Evolutionary conservation across 2,888 invertebrate species (phyloP), one percentile per base, ranked within the genome.

Genomic region (Punctoribates punctum): DNA sequence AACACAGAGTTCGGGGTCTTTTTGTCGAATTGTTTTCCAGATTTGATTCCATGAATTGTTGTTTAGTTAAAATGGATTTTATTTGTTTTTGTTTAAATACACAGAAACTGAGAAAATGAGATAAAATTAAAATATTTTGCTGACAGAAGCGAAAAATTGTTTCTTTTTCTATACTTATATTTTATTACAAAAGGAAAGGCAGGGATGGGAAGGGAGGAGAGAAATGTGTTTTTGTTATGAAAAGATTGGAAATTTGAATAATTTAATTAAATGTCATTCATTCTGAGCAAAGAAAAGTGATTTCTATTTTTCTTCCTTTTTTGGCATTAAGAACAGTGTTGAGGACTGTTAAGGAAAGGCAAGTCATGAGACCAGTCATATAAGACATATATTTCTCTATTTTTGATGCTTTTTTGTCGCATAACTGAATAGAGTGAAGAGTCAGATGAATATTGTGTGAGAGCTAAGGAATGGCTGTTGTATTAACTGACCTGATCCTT

Each of bases 391-490:
- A 65, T 65, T 38, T 65, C n/a, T 65, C 13, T 29, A 34, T n/a
- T 27, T 65, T 34, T 60, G 25, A 25, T 60, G 54, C 54, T 51
- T 51, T 42, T 60, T 20, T 27, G 60, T 60, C 29, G 60, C 25
- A 65, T 65, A 65, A 65, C 34, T 65, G 65, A 23, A 60, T 27
- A 25, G 27, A 60, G 25, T 60, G 60, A 65, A 34, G 38, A 65
- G 65, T 65, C 65, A 65, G n/a, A 65, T 65, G 65, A 65, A 65
- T 65, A 65, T 65, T 65, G n/a, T 65, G n/a, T 65, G 34, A 65
- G 34, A 4, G n/a, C 4, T 29, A 20, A 34, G 38, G 27, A 60
- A 60, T 15, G 27, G 13, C n/a, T n/a, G 34, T 65, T 65, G 25
- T 65, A 65, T 65, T 65, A 38, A 34, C 34, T 65, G 65, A 65